Conservation (phyloP, 2,113 vertebrate genomes). For the Camelus dromedarius region DNA sequence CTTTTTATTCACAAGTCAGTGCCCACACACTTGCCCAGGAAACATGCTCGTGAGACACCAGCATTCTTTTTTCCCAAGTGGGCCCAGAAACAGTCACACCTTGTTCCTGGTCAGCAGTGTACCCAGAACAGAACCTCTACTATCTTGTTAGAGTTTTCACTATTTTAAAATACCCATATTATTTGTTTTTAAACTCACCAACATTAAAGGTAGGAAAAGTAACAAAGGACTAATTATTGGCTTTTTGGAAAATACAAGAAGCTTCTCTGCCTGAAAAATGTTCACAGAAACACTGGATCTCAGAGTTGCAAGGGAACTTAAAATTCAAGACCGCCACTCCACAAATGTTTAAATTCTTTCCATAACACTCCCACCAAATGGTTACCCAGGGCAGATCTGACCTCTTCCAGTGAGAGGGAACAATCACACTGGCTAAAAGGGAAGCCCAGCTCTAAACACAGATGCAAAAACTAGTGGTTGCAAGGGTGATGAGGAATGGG, state of each 20-base stretch:
- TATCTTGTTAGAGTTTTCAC: conserved; percentile 7
- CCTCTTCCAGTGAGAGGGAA: neutral
- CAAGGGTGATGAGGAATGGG: neutral
- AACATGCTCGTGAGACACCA: neutral
- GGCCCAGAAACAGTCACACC: conserved; percentile 1
- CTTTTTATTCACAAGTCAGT: conserved; percentile 32
- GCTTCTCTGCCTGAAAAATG: neutral
- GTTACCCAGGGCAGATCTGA: neutral
- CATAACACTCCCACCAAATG: neutral
- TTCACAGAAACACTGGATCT: conserved; percentile 11
- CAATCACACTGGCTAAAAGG: neutral
- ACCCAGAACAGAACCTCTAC: neutral
- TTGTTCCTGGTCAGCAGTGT: neutral
- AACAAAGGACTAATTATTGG: conserved; percentile 3
- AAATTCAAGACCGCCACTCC: conserved; percentile 10
- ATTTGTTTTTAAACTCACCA: conserved; percentile 14
- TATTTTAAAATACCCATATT: conserved; percentile 11
- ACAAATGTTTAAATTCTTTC: neutral
- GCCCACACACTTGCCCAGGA: neutral
- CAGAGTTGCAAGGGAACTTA: conserved; percentile 15
- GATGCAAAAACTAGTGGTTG: neutral
- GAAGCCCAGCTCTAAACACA: conserved; percentile 23
- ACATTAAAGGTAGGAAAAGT: neutral
- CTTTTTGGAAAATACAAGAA: neutral
- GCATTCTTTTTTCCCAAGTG: neutral